Percentiles rank a stretch among this genome's conserved stretches.
phyloP scores from a whole-genome alignment of 2,113 vertebrate species.

The Indicator maculatus region DNA sequence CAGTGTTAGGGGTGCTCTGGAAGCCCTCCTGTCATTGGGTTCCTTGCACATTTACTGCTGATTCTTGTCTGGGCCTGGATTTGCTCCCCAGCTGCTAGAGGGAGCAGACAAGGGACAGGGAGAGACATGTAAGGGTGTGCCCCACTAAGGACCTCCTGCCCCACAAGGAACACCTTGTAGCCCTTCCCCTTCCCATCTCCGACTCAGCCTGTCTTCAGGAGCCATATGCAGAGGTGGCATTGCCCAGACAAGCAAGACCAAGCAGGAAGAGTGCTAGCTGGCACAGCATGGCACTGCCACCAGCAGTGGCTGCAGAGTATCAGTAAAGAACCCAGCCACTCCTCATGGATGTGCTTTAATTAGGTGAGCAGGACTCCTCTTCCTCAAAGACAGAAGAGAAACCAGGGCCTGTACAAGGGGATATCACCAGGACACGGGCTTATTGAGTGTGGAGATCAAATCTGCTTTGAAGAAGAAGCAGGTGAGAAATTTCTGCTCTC shows the following conservation, averaged over 20 bases:
- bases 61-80: background rate
- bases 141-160: background rate
- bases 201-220: background rate
- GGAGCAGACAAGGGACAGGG: background rate
- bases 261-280: background rate
- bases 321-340: background rate
- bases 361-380: background rate
- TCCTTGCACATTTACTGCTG: background rate
- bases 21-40: background rate
- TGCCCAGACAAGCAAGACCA: rapidly evolving
- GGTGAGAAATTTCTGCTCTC: background rate
- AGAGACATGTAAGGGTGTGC: background rate
- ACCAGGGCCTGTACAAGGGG: background rate
- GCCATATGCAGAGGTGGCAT: rapidly evolving
- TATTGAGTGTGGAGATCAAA: background rate
- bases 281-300: background rate
- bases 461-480: background rate
- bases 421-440: background rate
- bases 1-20: conserved; percentile 8
- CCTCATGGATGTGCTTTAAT: background rate
- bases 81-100: background rate
- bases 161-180: background rate
- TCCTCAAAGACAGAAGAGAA: background rate
- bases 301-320: rapidly evolving
- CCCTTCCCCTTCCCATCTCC: background rate